Base-by-base conservation (phyloP, 2,888 invertebrate genomes). In the Trichacis sp. region DNA sequence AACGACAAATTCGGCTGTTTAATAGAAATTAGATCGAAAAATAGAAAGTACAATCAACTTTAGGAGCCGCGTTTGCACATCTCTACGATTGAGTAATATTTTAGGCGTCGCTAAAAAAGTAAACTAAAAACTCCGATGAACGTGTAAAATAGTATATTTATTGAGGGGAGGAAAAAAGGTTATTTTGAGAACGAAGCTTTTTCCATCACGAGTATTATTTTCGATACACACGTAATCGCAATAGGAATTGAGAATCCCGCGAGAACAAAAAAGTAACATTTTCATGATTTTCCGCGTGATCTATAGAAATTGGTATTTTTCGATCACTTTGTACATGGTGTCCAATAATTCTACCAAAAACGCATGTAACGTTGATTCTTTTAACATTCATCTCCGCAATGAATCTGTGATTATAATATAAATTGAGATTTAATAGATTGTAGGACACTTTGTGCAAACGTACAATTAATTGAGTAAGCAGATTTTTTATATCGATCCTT, bases 11-110 rank as follows among this genome's bases (percentile, higher is more conserved):
- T 19, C 61, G 51, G 19, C 51, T 65, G 51, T 61, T 60, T 54
- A 49, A 50, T 68, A 43, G 55, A 50, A 57, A 64, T 50, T 63
- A 58, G 64, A n/a, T 8, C 55, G 47, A 65, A 57, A 65, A 24
- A 60, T 69, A 70, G 52, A 49, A 54, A 55, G 64, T 65, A 60
- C 67, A 70, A 72, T 65, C 65, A 69, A 67, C 59, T 65, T 51
- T 60, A 58, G 46, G 54, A 67, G 57, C 57, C 63, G 55, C 57
- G 62, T 65, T 69, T 66, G 65, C 68, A 69, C 59, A 53, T 57
- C 50, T 42, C 56, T 62, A 62, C 49, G 64, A 68, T 42, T 61
- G 61, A 48, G 46, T 46, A 48, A 68, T 46, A 45, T 61, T 61
- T 58, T 64, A 63, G 52, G 51, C 40, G 50, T 18, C 11, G 18